A percentile compares a stretch with the other conserved stretches of the same genome.
phyloP scores from a whole-genome alignment of 2,888 invertebrate genomes.

The Hydropsyche betteni region DNA sequence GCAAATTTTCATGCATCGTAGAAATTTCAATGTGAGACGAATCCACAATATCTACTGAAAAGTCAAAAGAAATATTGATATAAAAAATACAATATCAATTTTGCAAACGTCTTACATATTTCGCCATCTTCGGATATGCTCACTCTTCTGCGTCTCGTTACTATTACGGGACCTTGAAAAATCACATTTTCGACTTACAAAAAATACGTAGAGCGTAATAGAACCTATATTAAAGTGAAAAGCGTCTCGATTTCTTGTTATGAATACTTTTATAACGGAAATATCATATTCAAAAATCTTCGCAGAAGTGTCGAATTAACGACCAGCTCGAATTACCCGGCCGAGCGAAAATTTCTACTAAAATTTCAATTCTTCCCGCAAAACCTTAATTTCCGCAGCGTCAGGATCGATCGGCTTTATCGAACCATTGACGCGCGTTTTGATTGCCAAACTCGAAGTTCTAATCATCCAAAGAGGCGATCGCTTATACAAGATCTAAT shows the following conservation, averaged over 20 bases:
- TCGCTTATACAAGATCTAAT: no score
- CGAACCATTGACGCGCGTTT: no score
- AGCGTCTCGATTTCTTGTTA: neutral
- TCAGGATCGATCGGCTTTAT: no score
- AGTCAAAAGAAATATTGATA: constrained; percentile 18
- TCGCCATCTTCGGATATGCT: constrained; percentile 79
- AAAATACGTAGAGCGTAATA: constrained; percentile 3
- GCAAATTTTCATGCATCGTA: neutral
- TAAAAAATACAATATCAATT: neutral
- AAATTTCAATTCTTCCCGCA: no score
- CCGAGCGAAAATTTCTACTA: neutral
- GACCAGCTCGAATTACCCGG: neutral
- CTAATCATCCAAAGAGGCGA: no score
- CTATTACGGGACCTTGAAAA: constrained; percentile 63
- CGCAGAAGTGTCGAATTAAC: neutral
- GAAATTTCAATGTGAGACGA: neutral
- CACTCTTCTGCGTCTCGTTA: constrained; percentile 68
- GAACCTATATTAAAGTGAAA: neutral
- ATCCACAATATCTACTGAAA: constrained; percentile 38
- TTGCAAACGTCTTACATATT: constrained; percentile 69
- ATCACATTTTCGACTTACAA: constrained; percentile 18
- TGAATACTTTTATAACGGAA: neutral
- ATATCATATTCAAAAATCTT: no score
- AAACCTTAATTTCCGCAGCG: no score
- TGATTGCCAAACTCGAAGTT: no score